Evolutionary conservation across 2,888 invertebrate genomes (phyloP), one percentile per base, ranked within the genome.

Genomic region (Lasioglossum marginatum): DNA sequence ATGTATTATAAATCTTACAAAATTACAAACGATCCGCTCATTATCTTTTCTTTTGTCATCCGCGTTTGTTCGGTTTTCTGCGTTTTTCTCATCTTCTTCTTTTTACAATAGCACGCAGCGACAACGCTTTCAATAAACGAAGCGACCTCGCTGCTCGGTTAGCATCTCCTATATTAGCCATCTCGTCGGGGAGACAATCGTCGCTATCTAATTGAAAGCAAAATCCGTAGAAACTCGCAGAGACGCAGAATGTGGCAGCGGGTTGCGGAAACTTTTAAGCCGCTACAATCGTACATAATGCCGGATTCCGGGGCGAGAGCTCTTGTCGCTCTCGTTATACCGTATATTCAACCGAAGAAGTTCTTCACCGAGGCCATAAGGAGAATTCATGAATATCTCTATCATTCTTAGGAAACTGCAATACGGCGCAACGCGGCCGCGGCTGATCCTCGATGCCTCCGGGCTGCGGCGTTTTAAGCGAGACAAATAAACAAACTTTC

Each of bases 1-100:
- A n/a, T 37, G 31, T 74, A 60, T 82, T 82, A 78, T 79, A 78
- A 82, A 82, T 74, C 57, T 68, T 79, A 79, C 73, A 79, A 79
- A 82, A 78, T 57, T 82, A 73, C 78, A 79, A 82, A 76, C 57
- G 68, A 43, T 34, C 57, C 43, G 43, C 75, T n/a, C 68, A 68
- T 68, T 40, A 52, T 37, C 34, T n/a, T 63, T 63, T n/a, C 37
- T 14, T 68, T 40, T 23, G 45, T 68, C 37, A 10, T 68, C n/a
- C 31, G 31, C 45, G 63, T 63, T 23, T 68, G 19, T n/a, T 37
- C 37, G 16, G 23, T 68, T n/a, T 68, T 68, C 19, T 40, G 10
- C 34, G 19, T 19, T 34, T 34, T 8, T 31, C 34, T 6, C 14
- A 16, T 34, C 6, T 3, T 66, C 31, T 16, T 60, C 27, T 16